Base-by-base conservation (phyloP, 2,797 vertebrate species). In the Scleropages formosus region DNA sequence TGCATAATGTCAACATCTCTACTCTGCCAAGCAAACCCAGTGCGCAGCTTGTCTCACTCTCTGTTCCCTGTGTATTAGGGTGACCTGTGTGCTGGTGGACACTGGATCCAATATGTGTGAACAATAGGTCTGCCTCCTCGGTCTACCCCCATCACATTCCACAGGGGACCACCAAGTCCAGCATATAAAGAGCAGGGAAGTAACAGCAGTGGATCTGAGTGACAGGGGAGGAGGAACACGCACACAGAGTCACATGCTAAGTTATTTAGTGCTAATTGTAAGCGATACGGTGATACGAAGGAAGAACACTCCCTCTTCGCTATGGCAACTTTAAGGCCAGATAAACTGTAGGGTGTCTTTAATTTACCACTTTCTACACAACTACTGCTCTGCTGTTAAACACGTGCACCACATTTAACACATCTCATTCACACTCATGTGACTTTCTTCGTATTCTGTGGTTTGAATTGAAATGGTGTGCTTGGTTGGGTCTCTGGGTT, bases 81-180 rank as follows among this genome's bases (percentile, higher is more conserved):
- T 80, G 83, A 90, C 91, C 93, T 94, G 93, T 93, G 87, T 51
- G 46, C 53, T 20, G 47, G 49, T 20, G n/a, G 90, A 89, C 89
- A 87, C 86, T 90, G 79, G 78, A 86, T 68, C 89, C 93, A 93
- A 88, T 91, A 93, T 95, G 94, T 86, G 87, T 86, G 93, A 97
- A 97, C 95, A 99, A 97, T 97, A 91, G 93, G 91, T n/a, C 88
- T 79, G 46, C 73, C 46, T 59, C 65, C 20, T 46, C n/a, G 44
- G 26, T 56, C 49, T 70, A 11, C 27, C 22, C 64, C 27, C 31
- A 4, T 16, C 51, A 22, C 93, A 95, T 94, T 95, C 95, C 94
- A 90, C 89, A 91, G 87, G 79, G 91, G 95, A 96, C 96, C 95
- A 96, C 96, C 95, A 96, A 95, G 95, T 94, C 56, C 44, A 24